Conservation (phyloP, 2,888 invertebrate species). For the Hyposoter dolosus region DNA sequence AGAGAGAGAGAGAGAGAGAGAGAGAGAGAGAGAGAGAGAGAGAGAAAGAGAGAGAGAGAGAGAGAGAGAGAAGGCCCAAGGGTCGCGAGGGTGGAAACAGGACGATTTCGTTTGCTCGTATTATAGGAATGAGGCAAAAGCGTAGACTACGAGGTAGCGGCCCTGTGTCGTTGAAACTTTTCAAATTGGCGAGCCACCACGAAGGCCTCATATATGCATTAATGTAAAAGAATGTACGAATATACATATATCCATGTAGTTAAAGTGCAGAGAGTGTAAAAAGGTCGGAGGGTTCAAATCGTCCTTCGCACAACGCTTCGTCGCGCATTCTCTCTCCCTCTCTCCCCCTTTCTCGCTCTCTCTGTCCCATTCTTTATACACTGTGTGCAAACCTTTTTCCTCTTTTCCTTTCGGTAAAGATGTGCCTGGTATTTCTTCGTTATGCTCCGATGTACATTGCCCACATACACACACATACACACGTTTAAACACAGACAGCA, state of each 20-base stretch:
- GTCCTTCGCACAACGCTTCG: constrained; percentile 62
- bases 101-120: constrained; percentile 63
- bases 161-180: constrained; percentile 64
- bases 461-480: background rate
- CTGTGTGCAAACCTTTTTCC: constrained; percentile 7
- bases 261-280: constrained; percentile 51
- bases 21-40: constrained; percentile 11
- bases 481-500: background rate
- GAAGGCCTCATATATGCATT: constrained; percentile 45
- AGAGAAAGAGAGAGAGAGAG: constrained; percentile 7
- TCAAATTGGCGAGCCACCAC: constrained; percentile 66
- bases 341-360: constrained; percentile 16
- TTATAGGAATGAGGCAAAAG: constrained; percentile 23
- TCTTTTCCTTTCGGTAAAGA: constrained; percentile 33
- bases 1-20: background rate
- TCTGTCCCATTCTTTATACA: constrained; percentile 11
- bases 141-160: constrained; percentile 51
- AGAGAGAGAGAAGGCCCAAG: background rate
- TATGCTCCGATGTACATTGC: constrained; percentile 33
- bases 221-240: constrained; percentile 30
- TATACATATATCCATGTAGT: constrained; percentile 43
- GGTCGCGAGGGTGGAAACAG: constrained; percentile 51
- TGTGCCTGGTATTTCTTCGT: constrained; percentile 61
- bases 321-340: constrained; percentile 57
- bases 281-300: constrained; percentile 56